Conservation (phyloP, 2,113 vertebrate genomes). For the Cottus gobio region DNA sequence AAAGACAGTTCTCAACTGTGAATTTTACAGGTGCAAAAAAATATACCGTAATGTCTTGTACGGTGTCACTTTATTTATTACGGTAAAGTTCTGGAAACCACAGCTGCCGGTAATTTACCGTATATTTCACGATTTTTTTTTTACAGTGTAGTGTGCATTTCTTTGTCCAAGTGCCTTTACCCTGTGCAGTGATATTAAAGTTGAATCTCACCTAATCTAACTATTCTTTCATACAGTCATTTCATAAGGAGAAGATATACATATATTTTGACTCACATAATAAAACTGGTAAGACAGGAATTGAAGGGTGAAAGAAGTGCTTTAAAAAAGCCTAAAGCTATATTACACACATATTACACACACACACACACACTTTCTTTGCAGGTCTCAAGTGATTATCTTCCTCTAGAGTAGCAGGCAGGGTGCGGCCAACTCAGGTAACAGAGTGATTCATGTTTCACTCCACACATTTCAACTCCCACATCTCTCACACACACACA, state of each 20-base stretch:
- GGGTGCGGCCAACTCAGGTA: slow-evolving; percentile 72
- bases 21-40: no score
- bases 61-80: no score
- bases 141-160: background rate
- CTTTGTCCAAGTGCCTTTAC: background rate
- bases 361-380: background rate
- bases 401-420: slow-evolving; percentile 28
- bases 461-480: slow-evolving; percentile 19
- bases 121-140: no score
- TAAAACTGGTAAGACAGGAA: slow-evolving; percentile 52
- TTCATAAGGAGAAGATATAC: background rate
- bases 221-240: background rate
- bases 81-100: no score
- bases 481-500: slow-evolving; percentile 12
- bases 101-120: no score
- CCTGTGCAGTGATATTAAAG: background rate
- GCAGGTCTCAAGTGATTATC: slow-evolving; percentile 16
- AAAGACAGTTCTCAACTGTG: no score
- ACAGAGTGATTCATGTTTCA: slow-evolving; percentile 57
- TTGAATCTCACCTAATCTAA: background rate
- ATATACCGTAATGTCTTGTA: no score
- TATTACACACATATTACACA: slow-evolving; percentile 14
- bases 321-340: slow-evolving; percentile 25
- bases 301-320: slow-evolving; percentile 21
- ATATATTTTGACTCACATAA: slow-evolving; percentile 14